These are phyloP conservation scores for Drosophila baimaii DNA, from an alignment of 1,140 invertebrate genomes.

Conservation along the genomic window DNA sequence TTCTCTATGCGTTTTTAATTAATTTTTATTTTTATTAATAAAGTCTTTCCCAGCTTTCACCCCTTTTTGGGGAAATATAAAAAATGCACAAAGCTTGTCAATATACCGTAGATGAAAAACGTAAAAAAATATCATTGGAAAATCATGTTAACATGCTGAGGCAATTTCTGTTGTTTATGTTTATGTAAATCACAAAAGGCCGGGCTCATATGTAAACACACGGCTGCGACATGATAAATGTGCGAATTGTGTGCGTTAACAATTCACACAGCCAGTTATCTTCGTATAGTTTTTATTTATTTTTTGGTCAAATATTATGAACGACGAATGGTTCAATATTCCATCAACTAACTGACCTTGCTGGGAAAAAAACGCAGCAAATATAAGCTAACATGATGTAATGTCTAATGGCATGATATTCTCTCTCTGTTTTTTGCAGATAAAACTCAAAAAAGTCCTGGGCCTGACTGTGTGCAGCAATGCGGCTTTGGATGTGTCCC, in stretches of 20 bases:
- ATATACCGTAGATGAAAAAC: constrained; percentile 20
- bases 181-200: constrained; percentile 56
- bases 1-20: not conserved
- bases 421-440: constrained; percentile 86
- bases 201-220: constrained; percentile 55
- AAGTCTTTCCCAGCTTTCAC: constrained; percentile 3
- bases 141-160: constrained; percentile 55
- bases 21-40: not conserved
- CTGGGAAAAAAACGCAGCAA: constrained; percentile 1
- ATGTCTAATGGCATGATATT: constrained; percentile 49
- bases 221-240: constrained; percentile 49
- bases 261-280: constrained; percentile 61
- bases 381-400: constrained; percentile 62
- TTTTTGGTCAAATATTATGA: constrained; percentile 33
- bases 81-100: not conserved
- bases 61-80: constrained; percentile 12
- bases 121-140: constrained; percentile 38
- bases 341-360: constrained; percentile 48
- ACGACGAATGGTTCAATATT: constrained; percentile 12
- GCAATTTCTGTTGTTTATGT: constrained; percentile 26
- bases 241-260: constrained; percentile 70
- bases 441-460: constrained; percentile 96
- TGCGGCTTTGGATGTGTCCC: constrained; percentile 95
- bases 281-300: constrained; percentile 33
- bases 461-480: constrained; percentile 96